Evolutionary conservation across 2,797 vertebrate species (phyloP), one percentile per base, ranked within the genome.

Genomic region (Cirrhinus molitorella): DNA sequence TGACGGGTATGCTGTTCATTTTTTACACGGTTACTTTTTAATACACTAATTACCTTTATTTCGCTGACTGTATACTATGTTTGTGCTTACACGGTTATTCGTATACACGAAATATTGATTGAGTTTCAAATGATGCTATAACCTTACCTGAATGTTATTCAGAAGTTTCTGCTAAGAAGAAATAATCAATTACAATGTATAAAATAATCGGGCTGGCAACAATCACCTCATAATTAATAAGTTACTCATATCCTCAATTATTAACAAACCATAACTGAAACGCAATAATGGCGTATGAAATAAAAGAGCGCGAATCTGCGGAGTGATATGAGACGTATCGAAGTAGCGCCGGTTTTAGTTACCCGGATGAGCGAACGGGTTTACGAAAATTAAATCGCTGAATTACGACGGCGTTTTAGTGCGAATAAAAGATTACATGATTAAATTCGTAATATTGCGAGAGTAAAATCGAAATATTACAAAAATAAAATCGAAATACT

Each of bases 1-100:
- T 65, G 98, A 99, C 49, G 97, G 98, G 97, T 98, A 90, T 83
- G 96, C 92, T 17, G 3, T 82, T 5, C 16, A 9, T 47, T n/a
- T 37, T 47, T 17, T n/a, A 59, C 13, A 2, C 14, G 5, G n/a
- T 7, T n/a, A 66, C 17, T 66, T 66, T 19, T 34, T 34, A 19
- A 17, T 67, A 6, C 11, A 43, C 3, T 1, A 0, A 66, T 37
- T 66, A 11, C 1, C 17, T 21, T 40, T 43, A 23, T 23, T 57
- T 12, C 11, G 9, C 2, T 37, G 8, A 37, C 31, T 12, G 31
- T 11, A 21, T 40, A 66, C 12, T 21, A 66, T 3, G 3, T 21
- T 11, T 37, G 4, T 3, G 28, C 1, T 57, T 57, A 57, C n/a
- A 55, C 55, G 25, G 6, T 1, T 63, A 17, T 31, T 65, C 3